A percentile compares a stretch with the other conserved stretches of the same genome.
phyloP scores from a whole-genome alignment of 2,888 invertebrate species.

The Serripes groenlandicus region DNA sequence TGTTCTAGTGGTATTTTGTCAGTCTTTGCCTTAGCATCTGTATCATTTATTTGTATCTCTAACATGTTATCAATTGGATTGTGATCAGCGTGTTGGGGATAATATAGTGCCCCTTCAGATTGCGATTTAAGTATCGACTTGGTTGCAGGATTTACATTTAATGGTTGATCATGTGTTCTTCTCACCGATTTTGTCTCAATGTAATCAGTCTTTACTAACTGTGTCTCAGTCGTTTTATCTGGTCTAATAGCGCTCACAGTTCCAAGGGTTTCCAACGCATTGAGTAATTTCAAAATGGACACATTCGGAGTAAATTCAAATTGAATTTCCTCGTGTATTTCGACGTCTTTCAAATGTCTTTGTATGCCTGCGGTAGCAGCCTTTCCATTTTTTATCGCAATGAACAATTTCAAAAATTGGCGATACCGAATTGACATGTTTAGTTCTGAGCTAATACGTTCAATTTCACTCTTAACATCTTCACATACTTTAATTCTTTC shows the following conservation, averaged over 20 bases:
- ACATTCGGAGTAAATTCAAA: conserved; percentile 13
- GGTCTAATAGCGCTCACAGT: not conserved
- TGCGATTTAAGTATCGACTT: no score
- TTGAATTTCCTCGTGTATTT: not conserved
- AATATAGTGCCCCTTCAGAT: no score
- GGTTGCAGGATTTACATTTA: no score
- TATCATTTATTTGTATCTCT: no score
- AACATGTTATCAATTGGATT: no score
- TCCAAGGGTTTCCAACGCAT: conserved; percentile 11
- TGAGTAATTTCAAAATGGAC: conserved; percentile 11
- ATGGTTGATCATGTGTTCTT: no score
- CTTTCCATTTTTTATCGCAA: conserved; percentile 9
- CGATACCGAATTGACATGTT: conserved; percentile 14
- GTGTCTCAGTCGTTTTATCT: not conserved
- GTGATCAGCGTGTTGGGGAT: no score
- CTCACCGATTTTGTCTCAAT: not conserved
- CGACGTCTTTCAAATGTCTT: not conserved
- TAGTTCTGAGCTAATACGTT: not conserved
- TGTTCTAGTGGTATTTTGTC: no score
- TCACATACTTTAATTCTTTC: not conserved
- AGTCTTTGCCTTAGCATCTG: no score
- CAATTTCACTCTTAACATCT: conserved; percentile 1
- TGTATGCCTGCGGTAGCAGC: not conserved
- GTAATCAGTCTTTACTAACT: not conserved
- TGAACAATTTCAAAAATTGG: conserved; percentile 11